Base-by-base conservation (phyloP, 2,888 invertebrate species). In the Cantharis lateralis region DNA sequence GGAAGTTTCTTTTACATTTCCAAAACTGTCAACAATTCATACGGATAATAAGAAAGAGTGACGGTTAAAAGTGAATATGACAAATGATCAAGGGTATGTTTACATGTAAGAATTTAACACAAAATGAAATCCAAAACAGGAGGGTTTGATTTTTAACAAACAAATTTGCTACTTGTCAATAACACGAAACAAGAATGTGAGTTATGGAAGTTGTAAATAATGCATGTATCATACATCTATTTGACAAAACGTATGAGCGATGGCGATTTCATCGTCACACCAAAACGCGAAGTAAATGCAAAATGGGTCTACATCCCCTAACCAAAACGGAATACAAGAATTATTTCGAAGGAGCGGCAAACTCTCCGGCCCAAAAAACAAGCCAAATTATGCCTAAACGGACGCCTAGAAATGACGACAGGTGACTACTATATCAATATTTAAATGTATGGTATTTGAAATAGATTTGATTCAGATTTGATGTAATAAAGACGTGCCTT, bases 221-320 rank as follows among this genome's bases (percentile, higher is more conserved):
- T 76, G 76, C 70, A 76, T 74, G 18, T 26, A 26, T 70, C 76
- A 72, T 77, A 73, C 75, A 77, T 77, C 75, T 78, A 79, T 80
- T 80, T 78, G 80, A 77, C 78, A 77, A 80, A 80, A 80, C 78
- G 75, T 80, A 78, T 80, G 80, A 78, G 74, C 78, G 78, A 80
- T 80, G 78, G 80, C 76, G 77, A 70, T 76, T 62, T 70, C 69
- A 73, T 72, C 66, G 72, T 76, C 69, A 75, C 71, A 77, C 78
- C 78, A 75, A 74, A 73, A 80, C 79, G 80, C 79, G 78, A 66
- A 69, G 72, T 62, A 74, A 79, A 76, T 79, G 74, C 71, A 72
- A 77, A 79, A 76, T 71, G 73, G 24, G 28, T 28, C 68, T 68
- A 64, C 69, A 71, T 61, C 63, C 70, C 76, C 72, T 24, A 48